These are phyloP conservation scores for Dasyprocta punctata DNA, from an alignment of 2,113 vertebrate species.

Conservation along the genomic window DNA sequence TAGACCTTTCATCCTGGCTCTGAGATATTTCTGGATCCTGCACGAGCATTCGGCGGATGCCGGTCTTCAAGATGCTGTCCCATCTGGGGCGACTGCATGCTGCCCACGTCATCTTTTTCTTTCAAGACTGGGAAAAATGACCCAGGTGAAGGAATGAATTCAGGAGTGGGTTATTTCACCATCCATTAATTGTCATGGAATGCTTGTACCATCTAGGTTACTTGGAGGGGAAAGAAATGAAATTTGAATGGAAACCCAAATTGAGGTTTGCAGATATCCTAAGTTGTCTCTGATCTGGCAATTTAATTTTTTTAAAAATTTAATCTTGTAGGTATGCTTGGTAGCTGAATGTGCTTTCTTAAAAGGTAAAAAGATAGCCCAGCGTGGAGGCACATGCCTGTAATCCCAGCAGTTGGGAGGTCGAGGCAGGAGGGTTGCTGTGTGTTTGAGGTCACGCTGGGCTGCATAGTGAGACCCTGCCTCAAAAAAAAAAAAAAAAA, in stretches of 20 bases:
- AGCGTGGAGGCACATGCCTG: background rate
- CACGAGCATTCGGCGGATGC: slow-evolving; percentile 68
- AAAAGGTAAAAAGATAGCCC: slow-evolving; percentile 30
- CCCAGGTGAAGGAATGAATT: slow-evolving; percentile 18
- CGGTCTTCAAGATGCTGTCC: slow-evolving; percentile 70
- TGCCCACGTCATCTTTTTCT: slow-evolving; percentile 51
- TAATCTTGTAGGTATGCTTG: slow-evolving; percentile 15
- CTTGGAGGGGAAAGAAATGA: slow-evolving; percentile 50
- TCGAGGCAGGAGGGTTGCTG: background rate
- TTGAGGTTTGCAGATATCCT: slow-evolving; percentile 23
- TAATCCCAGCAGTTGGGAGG: background rate
- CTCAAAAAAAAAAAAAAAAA: background rate
- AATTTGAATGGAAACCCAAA: slow-evolving; percentile 43
- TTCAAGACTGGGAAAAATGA: slow-evolving; percentile 57
- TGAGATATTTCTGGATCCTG: slow-evolving; percentile 78
- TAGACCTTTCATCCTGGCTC: slow-evolving; percentile 77
- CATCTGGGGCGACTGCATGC: slow-evolving; percentile 67
- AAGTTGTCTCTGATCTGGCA: slow-evolving; percentile 15
- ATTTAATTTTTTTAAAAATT: background rate
- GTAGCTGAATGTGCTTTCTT: slow-evolving; percentile 46
- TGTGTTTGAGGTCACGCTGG: background rate
- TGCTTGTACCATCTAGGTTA: slow-evolving; percentile 53
- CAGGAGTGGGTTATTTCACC: slow-evolving; percentile 55
- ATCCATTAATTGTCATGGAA: slow-evolving; percentile 56
- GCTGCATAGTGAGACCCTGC: background rate